Evolutionary conservation across 2,888 invertebrate species (phyloP).

Genomic region (Poecilus cupreus): DNA sequence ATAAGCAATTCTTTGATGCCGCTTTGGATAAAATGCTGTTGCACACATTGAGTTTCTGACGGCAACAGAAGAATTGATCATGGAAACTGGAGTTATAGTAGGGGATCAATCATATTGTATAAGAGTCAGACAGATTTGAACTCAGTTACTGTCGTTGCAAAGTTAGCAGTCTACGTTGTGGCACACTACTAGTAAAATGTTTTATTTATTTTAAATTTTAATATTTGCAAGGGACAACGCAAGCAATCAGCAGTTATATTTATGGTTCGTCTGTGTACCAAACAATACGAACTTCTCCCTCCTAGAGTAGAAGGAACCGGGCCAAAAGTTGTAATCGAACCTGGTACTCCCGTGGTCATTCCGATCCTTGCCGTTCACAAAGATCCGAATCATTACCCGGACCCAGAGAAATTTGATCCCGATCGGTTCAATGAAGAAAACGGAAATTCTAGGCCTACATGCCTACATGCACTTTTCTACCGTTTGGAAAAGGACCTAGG

Average conservation of each 20-base stretch:
- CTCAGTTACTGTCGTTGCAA: no score
- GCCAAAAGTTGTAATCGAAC: constrained; percentile 60
- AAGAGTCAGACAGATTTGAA: no score
- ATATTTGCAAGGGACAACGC: constrained; percentile 65
- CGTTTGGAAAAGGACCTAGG: constrained; percentile 67
- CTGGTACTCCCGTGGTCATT: constrained; percentile 61
- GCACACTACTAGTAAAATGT: no score
- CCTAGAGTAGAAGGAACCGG: constrained; percentile 64
- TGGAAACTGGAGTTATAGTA: no score
- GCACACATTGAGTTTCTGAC: no score
- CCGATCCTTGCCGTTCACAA: constrained; percentile 62
- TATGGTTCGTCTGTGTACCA: constrained; percentile 63
- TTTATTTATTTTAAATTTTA: no score
- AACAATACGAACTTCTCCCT: constrained; percentile 61
- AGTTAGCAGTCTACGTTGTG: no score
- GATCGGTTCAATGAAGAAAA: constrained; percentile 65
- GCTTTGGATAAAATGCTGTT: no score
- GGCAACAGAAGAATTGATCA: no score
- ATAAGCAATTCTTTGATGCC: no score
- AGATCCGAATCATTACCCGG: constrained; percentile 62
- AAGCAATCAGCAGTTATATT: constrained; percentile 65
- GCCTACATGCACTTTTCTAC: constrained; percentile 65
- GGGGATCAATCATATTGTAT: no score
- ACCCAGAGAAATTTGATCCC: constrained; percentile 63
- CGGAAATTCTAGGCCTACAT: constrained; percentile 64